Percentiles rank a stretch among this genome's conserved stretches.
Evolutionary conservation across 2,888 invertebrate genomes (phyloP).

Genomic region (Stegana nigrithorax): DNA sequence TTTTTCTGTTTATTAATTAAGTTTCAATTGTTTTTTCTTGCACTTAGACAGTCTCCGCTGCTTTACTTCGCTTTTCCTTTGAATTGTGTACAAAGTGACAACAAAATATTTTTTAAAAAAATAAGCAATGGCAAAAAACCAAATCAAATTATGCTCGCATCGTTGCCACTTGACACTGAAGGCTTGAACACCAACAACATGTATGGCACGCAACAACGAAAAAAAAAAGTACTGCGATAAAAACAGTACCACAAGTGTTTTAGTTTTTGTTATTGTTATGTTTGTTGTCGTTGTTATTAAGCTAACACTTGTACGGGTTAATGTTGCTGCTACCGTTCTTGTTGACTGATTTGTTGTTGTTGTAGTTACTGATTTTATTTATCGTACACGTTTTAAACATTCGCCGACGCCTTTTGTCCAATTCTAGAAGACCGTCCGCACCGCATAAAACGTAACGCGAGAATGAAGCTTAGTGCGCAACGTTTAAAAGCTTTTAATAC

Average conservation of each 20-base stretch:
- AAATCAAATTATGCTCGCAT: too few species aligned
- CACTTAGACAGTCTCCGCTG: too few species aligned
- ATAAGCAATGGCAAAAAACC: too few species aligned
- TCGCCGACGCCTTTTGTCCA: neutral
- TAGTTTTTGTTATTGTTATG: neutral
- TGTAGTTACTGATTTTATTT: neutral
- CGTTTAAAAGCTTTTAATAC: conserved; percentile 6
- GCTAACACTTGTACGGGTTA: too few species aligned
- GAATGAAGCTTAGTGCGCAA: conserved; percentile 8
- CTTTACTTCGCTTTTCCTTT: too few species aligned
- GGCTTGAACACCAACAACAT: too few species aligned
- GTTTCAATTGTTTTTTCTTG: neutral
- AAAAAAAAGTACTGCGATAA: neutral
- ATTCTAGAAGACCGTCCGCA: too few species aligned
- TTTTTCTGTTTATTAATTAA: neutral
- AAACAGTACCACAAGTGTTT: neutral
- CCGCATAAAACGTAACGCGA: conserved; percentile 4
- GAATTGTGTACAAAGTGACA: too few species aligned
- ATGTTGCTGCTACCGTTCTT: too few species aligned
- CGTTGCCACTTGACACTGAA: too few species aligned
- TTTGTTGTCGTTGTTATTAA: neutral
- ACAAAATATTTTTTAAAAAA: too few species aligned
- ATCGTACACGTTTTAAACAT: neutral
- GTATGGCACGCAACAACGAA: too few species aligned
- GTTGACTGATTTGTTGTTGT: neutral